Base-by-base conservation (phyloP, 2,113 vertebrate species). In the Clarias macrocephalus region DNA sequence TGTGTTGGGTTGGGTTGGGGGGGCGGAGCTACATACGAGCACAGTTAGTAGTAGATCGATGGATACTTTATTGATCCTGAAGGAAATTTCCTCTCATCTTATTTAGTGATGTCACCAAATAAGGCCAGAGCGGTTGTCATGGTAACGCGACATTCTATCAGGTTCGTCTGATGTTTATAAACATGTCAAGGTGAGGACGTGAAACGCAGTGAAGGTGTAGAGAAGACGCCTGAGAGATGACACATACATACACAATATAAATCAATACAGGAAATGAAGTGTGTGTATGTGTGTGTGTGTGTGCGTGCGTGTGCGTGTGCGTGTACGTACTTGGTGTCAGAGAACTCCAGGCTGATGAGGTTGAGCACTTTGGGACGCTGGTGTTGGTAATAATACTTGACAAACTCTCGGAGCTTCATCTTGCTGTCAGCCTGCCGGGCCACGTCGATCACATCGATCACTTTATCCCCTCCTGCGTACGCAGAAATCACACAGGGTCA, bases 311-410 rank as follows among this genome's bases (percentile, higher is more conserved):
- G 33, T 12, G 72, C 23, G 72, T 4, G 76, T 19, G 76, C 18
- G 19, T 28, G 37, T 48, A 94, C 97, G 96, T 93, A 99, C 98
- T 96, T 99, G 12, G 97, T 97, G 93, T 99, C 98, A 0, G 98
- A 99, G 94, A 99, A 99, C 94, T 99, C 98, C 94, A 99, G 96
- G 94, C 98, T 99, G 96, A 99, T 99, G 91, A 99, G 96, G 92
- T 99, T 99, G 93, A 99, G 95, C 90, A 99, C 98, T 94, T 99
- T 99, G 86, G 97, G 97, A 91, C 97, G 96, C 81, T 96, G 93
- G 83, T 96, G 94, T 75, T 95, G 96, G 91, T 93, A 97, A 94
- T 96, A 99, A 95, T 99, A 99, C 92, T 97, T 97, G 88, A 99
- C 95, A 60, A 99, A 99, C 94, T 99, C 97, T 85, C 96, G 95